These are phyloP conservation scores for Drosophila mojavensis DNA, from an alignment of 1,140 invertebrate genomes.

Conservation along the genomic window DNA sequence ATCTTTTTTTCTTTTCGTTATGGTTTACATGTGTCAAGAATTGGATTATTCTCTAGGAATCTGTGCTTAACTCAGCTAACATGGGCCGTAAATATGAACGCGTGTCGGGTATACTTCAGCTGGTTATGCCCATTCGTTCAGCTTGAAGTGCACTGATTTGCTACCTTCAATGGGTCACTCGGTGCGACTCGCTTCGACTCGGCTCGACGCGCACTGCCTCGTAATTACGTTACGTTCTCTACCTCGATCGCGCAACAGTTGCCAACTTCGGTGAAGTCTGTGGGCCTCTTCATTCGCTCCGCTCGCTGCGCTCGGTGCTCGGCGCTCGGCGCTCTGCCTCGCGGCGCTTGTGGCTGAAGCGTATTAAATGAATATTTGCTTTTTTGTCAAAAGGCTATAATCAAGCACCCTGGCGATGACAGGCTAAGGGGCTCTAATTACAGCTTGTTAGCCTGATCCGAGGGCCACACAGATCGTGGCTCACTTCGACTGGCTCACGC, in stretches of 20 bases:
- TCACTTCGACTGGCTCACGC: constrained; percentile 52
- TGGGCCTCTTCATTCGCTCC: neutral
- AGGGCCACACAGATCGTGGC: constrained; percentile 78
- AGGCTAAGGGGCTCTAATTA: constrained; percentile 84
- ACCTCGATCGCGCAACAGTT: constrained; percentile 12
- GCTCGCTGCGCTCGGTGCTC: neutral
- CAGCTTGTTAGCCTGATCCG: constrained; percentile 80
- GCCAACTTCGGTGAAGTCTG: neutral
- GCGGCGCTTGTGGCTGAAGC: constrained; percentile 48
- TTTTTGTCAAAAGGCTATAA: constrained; percentile 83
- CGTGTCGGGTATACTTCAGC: neutral
- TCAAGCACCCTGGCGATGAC: constrained; percentile 83
- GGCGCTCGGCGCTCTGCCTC: constrained; percentile 20
- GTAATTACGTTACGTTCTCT: constrained; percentile 27
- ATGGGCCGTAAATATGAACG: too few relatives aligned
- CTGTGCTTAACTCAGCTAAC: too few relatives aligned
- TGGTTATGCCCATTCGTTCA: neutral
- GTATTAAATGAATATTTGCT: constrained; percentile 84
- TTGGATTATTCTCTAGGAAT: too few relatives aligned
- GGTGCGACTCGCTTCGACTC: neutral
- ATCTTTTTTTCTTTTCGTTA: too few relatives aligned
- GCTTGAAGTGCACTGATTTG: neutral
- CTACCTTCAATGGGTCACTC: neutral
- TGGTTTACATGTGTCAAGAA: too few relatives aligned
- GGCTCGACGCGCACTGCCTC: neutral